Evolutionary conservation across 1,140 invertebrate species (phyloP), one percentile per base, ranked within the genome.

Genomic region (Dendroctonus ponderosae): DNA sequence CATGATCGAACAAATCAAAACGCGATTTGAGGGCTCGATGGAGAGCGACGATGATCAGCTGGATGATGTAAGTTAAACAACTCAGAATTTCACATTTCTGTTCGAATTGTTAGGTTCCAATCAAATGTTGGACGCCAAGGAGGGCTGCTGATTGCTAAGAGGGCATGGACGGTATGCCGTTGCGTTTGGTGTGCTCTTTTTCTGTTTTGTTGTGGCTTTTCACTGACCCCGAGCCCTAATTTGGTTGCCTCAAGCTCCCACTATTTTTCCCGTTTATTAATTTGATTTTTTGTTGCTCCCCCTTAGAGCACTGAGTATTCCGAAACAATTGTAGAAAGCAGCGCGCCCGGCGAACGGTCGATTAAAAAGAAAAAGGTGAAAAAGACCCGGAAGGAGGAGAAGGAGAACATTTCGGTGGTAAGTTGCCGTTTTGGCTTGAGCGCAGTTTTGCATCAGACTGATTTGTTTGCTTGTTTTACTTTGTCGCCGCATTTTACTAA

Each of bases 391-490:
- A 85, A 83, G 71, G 82, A 84, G 62, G 83, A 85, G 73, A 85
- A 85, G 77, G 85, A 86, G 72, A 85, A 85, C 70, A 85, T 86
- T 71, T 86, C 85, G 67, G 84, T 86, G 79, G 85, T 86, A 76
- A 85, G 84, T 68, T 72, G 62, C 39, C 68, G 41, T 70, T 68
- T 41, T 65, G 46, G 41, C 46, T 57, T 70, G 26, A 44, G 6
- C n/a, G 41, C 46, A 48, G 41, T 40, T 46, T 58, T 48, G 26
- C 58, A 54, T 43, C 66, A 14, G 60, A 41, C 42, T 68, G 49
- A 66, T n/a, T 61, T 60, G 64, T 51, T 49, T 62, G 44, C 59
- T 70, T 66, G 68, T 63, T 63, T 60, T 61, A 43, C 38, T 59
- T 63, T 54, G 11, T 44, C 46, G 6, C n/a, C 42, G 14, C n/a